phyloP scores from a whole-genome alignment of 2,113 vertebrate species.

The Hyperopisus bebe region DNA sequence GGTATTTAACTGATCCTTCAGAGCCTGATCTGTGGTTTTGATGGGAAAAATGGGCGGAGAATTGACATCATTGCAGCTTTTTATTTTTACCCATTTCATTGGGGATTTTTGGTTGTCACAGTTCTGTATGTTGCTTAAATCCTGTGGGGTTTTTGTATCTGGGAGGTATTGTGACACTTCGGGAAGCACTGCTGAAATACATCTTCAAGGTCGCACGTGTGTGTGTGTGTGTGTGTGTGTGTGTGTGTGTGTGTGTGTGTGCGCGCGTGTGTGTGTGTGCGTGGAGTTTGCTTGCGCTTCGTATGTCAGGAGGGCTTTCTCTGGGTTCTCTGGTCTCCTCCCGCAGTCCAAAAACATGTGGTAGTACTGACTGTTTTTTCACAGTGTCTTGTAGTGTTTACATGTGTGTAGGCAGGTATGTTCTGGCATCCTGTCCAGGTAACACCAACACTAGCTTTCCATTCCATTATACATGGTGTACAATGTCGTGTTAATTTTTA shows the following conservation, averaged over 20 bases:
- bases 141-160: not conserved
- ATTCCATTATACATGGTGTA: too few relatives aligned
- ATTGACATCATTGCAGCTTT: not conserved
- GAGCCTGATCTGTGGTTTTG: not conserved
- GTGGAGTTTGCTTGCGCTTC: not conserved
- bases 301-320: not conserved
- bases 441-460: too few relatives aligned
- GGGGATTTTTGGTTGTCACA: not conserved
- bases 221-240: not conserved
- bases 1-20: not conserved
- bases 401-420: not conserved
- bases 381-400: not conserved
- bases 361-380: not conserved
- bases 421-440: not conserved
- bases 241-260: too few relatives aligned
- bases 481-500: too few relatives aligned
- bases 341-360: not conserved
- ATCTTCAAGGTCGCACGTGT: not conserved
- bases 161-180: not conserved
- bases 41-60: not conserved
- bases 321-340: not conserved
- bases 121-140: not conserved
- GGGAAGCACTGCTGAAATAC: not conserved
- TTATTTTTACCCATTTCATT: not conserved
- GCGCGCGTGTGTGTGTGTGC: not conserved